Conservation (phyloP, 2,113 vertebrate genomes). For the Ptilonorhynchus violaceus region DNA sequence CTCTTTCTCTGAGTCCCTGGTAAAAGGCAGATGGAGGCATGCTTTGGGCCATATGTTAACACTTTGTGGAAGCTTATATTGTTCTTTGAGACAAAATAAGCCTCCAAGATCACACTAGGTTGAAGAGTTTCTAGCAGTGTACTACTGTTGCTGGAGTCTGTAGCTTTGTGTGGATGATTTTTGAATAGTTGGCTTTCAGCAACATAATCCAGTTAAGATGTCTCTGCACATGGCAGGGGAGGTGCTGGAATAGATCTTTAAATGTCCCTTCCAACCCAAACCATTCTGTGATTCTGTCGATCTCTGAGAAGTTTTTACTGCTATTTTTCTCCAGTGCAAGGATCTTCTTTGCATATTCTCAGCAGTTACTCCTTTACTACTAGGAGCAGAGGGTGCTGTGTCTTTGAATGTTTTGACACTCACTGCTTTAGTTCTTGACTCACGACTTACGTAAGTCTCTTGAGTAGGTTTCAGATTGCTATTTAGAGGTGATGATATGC, state of each 20-base stretch:
- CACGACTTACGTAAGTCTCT: conserved; percentile 20
- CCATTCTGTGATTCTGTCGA: background rate
- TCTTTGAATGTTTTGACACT: conserved; percentile 53
- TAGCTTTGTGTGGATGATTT: background rate
- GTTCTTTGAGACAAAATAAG: background rate
- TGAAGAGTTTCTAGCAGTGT: background rate
- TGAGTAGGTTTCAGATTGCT: conserved; percentile 62
- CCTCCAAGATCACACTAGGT: background rate
- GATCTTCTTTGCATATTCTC: background rate
- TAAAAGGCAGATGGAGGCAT: background rate
- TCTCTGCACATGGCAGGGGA: background rate
- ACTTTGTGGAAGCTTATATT: background rate
- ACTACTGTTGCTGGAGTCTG: background rate
- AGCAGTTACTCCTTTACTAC: conserved; percentile 23
- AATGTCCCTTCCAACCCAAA: background rate
- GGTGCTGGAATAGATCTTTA: background rate
- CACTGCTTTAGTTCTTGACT: conserved; percentile 43
- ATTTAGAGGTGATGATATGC: conserved; percentile 44
- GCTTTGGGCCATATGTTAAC: background rate
- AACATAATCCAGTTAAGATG: background rate
- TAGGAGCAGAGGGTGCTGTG: conserved; percentile 38
- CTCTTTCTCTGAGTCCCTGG: background rate
- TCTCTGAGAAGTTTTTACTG: background rate
- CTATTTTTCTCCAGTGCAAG: background rate
- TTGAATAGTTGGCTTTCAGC: background rate